Evolutionary conservation across 2,113 vertebrate species (phyloP).

Genomic region (Corythoichthys intestinalis): DNA sequence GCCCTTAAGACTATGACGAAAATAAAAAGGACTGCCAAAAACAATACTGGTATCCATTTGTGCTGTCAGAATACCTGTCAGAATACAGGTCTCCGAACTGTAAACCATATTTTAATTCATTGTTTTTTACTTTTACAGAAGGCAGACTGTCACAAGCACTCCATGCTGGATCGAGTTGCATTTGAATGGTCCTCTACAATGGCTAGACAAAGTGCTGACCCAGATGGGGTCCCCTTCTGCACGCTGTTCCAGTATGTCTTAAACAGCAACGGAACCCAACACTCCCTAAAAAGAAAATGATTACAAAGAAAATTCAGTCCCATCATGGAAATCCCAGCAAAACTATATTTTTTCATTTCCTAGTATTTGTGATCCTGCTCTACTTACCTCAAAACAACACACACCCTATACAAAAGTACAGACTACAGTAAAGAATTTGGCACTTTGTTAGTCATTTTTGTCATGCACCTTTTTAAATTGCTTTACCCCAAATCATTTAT

Average conservation of each 20-base stretch:
- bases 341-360: constrained; percentile 57
- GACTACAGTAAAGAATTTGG: constrained; percentile 58
- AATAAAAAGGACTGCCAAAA: no score
- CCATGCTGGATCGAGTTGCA: constrained; percentile 99
- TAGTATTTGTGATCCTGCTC: constrained; percentile 61
- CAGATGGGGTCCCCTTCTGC: constrained; percentile 98
- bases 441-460: constrained; percentile 70
- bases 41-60: not conserved
- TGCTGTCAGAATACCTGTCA: not conserved
- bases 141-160: constrained; percentile 97
- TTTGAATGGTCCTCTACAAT: constrained; percentile 94
- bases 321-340: constrained; percentile 41
- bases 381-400: constrained; percentile 47
- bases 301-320: constrained; percentile 58
- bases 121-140: constrained; percentile 68
- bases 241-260: constrained; percentile 98
- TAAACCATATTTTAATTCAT: not conserved
- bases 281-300: constrained; percentile 29
- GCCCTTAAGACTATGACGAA: no score
- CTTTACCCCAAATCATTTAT: constrained; percentile 62
- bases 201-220: constrained; percentile 98
- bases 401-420: constrained; percentile 25
- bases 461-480: constrained; percentile 75
- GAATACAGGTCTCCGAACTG: not conserved
- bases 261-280: constrained; percentile 57